Percentiles rank a stretch among this genome's conserved stretches.
Evolutionary conservation across 2,797 vertebrate species (phyloP).

Genomic region (Otolemur crassicaudatus): DNA sequence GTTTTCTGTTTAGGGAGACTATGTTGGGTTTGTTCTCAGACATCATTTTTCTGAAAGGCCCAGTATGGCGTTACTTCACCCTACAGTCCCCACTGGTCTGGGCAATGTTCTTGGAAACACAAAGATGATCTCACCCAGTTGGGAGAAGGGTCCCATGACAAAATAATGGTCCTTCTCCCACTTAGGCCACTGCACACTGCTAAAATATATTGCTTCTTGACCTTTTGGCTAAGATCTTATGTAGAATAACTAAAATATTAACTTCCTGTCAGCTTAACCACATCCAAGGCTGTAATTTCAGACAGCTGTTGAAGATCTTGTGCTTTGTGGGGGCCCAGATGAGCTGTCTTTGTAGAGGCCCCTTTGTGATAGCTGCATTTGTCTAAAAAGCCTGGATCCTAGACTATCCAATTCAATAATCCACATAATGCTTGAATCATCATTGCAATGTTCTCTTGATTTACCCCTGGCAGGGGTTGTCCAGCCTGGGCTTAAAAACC

Average conservation of each 20-base stretch:
- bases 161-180: conserved; percentile 69
- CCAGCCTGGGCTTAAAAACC: not conserved
- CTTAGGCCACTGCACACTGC: conserved; percentile 54
- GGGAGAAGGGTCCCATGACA: conserved; percentile 68
- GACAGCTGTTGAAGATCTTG: conserved; percentile 70
- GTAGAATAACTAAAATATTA: conserved; percentile 77
- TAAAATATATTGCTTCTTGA: conserved; percentile 74
- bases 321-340: conserved; percentile 55
- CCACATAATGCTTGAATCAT: not conserved
- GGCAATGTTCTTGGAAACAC: conserved; percentile 73
- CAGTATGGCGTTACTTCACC: conserved; percentile 67
- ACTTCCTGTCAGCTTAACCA: conserved; percentile 65
- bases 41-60: conserved; percentile 65
- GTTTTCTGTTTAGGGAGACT: conserved; percentile 67
- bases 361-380: conserved; percentile 54
- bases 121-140: conserved; percentile 74
- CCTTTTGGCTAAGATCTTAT: conserved; percentile 70
- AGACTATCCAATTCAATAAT: conserved; percentile 15
- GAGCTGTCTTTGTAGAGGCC: conserved; percentile 49
- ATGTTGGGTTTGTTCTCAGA: conserved; percentile 21
- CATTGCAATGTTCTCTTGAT: not conserved
- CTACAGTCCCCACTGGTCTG: conserved; percentile 58
- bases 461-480: conserved; percentile 11
- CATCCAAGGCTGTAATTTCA: conserved; percentile 59
- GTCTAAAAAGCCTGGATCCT: conserved; percentile 55